These are phyloP conservation scores for Heliothis virescens DNA, from an alignment of 1,140 invertebrate species.

Conservation along the genomic window DNA sequence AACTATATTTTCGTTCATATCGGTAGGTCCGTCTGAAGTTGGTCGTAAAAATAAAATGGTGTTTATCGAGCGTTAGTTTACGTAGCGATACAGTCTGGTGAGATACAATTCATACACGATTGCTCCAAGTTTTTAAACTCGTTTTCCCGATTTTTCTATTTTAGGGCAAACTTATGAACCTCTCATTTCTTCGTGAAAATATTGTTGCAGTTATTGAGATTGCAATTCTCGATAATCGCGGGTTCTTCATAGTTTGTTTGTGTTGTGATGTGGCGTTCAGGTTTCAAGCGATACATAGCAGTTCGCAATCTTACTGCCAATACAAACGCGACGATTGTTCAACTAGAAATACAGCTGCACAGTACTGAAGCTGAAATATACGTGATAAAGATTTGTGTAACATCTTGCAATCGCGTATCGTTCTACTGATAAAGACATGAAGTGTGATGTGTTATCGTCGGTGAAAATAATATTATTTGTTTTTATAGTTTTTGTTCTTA, in stretches of 20 bases:
- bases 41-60: slow-evolving; percentile 36
- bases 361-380: background rate
- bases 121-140: background rate
- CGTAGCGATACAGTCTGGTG: background rate
- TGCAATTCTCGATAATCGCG: background rate
- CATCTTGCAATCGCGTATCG: background rate
- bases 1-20: slow-evolving; percentile 34
- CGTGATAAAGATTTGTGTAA: background rate
- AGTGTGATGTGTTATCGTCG: background rate
- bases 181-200: too few species aligned
- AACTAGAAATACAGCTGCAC: too few species aligned
- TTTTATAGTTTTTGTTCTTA: slow-evolving; percentile 10
- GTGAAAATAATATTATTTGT: slow-evolving; percentile 1
- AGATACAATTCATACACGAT: background rate
- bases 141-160: too few species aligned
- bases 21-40: background rate
- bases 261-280: background rate
- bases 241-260: background rate
- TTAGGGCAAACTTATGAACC: too few species aligned
- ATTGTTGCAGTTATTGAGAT: too few species aligned
- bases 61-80: slow-evolving; percentile 4
- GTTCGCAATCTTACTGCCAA: background rate
- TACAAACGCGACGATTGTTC: background rate
- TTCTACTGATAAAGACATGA: background rate
- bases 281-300: background rate